Evolutionary conservation across 2,113 vertebrate species (phyloP).

Genomic region (Patagioenas fasciata): DNA sequence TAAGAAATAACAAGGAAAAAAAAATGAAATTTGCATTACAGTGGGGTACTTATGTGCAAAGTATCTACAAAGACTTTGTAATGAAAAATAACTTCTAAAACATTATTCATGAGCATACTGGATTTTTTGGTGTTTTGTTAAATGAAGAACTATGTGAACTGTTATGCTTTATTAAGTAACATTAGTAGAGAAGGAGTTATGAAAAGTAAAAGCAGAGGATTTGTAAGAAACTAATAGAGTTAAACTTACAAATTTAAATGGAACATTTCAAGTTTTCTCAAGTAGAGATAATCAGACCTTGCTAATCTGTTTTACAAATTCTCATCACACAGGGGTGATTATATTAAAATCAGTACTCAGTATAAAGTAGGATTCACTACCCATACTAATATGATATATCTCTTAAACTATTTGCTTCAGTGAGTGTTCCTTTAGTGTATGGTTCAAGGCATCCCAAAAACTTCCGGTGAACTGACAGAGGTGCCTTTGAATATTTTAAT

Average conservation of each 20-base stretch:
- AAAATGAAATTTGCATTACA: not conserved
- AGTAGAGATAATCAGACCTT: constrained; percentile 18
- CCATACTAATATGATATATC: not conserved
- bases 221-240: not conserved
- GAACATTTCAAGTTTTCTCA: constrained; percentile 30
- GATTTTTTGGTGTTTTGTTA: not conserved
- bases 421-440: not conserved
- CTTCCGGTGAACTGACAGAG: not conserved
- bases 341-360: not conserved
- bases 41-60: not conserved
- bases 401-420: not conserved
- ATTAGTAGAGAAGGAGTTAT: not conserved
- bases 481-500: constrained; percentile 40
- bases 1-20: not conserved
- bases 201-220: not conserved
- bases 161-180: constrained; percentile 3
- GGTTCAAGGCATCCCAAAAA: not conserved
- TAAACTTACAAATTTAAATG: not conserved
- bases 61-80: not conserved
- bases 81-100: not conserved
- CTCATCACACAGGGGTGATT: not conserved
- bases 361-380: not conserved
- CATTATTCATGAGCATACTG: not conserved
- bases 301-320: constrained; percentile 1
- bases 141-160: not conserved